Evolutionary conservation across 2,888 invertebrate genomes (phyloP).

Genomic region (Zeuzera pyrina): DNA sequence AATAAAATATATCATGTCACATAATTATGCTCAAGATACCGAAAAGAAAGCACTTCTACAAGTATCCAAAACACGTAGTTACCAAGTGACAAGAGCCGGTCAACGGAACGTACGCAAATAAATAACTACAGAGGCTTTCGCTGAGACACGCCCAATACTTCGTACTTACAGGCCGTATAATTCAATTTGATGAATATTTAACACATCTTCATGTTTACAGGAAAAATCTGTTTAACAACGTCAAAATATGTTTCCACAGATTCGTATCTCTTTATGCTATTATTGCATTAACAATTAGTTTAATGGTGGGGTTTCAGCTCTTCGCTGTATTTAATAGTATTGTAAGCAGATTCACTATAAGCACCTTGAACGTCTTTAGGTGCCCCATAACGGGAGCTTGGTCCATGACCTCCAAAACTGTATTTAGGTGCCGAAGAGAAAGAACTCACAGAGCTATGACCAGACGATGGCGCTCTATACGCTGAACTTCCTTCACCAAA

Average conservation of each 20-base stretch:
- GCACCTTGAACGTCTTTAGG: constrained; percentile 52
- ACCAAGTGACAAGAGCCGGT: constrained; percentile 28
- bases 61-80: constrained; percentile 28
- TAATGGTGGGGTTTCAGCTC: constrained; percentile 48
- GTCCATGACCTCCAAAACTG: constrained; percentile 34
- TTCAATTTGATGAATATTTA: too few species aligned
- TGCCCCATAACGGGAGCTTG: constrained; percentile 37
- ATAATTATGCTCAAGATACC: constrained; percentile 34
- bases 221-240: constrained; percentile 15
- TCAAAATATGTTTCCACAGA: too few species aligned
- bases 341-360: constrained; percentile 55
- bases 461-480: constrained; percentile 38
- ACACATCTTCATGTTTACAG: constrained; percentile 52
- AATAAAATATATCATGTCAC: constrained; percentile 23
- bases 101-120: constrained; percentile 45
- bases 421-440: constrained; percentile 48
- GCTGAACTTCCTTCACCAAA: constrained; percentile 47
- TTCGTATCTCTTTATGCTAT: neutral
- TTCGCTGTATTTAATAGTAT: constrained; percentile 67
- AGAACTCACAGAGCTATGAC: constrained; percentile 41
- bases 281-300: neutral
- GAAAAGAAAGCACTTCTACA: constrained; percentile 43
- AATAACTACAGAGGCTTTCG: constrained; percentile 35
- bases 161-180: too few species aligned
- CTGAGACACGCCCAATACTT: constrained; percentile 20